A percentile compares a stretch with the other conserved stretches of the same genome.
Conservation (phyloP, 1,140 invertebrate species). For the Hyphantria cunea region DNA sequence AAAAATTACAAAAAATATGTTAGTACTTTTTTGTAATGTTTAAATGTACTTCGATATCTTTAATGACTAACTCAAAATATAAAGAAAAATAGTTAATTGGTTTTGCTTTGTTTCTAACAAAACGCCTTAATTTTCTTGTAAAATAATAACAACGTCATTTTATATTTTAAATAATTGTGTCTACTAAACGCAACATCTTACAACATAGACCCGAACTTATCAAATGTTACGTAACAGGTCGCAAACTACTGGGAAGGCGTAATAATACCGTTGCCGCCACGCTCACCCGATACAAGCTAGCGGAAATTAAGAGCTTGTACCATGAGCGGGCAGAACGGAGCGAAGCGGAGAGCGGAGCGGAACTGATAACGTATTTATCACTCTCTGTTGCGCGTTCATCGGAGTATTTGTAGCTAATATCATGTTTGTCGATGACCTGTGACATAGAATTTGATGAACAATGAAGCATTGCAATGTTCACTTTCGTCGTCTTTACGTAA, state of each 20-base stretch:
- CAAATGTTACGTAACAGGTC: constrained; percentile 58
- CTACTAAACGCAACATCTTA: not conserved
- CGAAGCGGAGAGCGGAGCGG: constrained; percentile 35
- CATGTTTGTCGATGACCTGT: constrained; percentile 13
- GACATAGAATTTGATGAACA: not conserved
- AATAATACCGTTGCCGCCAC: constrained; percentile 59
- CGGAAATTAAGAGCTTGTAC: constrained; percentile 76
- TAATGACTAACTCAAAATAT: too few relatives aligned
- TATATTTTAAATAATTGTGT: too few relatives aligned
- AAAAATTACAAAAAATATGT: too few relatives aligned
- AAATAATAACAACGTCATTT: too few relatives aligned
- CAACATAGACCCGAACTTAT: constrained; percentile 13
- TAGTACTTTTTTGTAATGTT: too few relatives aligned
- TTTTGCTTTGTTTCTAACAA: too few relatives aligned
- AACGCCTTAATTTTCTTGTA: too few relatives aligned
- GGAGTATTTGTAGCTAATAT: constrained; percentile 21
- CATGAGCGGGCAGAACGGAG: constrained; percentile 38
- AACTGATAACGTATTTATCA: constrained; percentile 46
- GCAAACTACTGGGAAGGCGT: constrained; percentile 61
- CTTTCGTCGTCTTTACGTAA: too few relatives aligned
- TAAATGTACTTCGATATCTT: too few relatives aligned
- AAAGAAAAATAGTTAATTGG: too few relatives aligned
- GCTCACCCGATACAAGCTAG: constrained; percentile 63
- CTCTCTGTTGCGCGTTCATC: constrained; percentile 29
- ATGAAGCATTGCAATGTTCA: too few relatives aligned